phyloP scores from a whole-genome alignment of 2,888 invertebrate species.

The Cheilosia vernalis region DNA sequence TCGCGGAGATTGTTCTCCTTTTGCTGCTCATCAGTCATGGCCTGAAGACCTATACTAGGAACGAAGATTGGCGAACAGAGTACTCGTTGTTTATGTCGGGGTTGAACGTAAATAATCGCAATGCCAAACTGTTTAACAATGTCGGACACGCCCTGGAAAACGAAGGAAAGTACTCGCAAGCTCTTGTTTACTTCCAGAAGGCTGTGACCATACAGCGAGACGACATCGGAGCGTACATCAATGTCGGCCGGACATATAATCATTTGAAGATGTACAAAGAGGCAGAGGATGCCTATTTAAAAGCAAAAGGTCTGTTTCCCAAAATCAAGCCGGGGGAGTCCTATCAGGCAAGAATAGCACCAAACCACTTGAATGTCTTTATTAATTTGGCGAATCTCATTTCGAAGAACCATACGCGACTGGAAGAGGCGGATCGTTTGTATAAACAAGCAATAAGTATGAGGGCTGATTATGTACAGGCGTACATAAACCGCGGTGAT shows the following conservation, averaged over 20 bases:
- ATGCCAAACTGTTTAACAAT: constrained; percentile 98
- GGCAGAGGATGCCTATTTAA: constrained; percentile 96
- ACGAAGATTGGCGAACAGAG: constrained; percentile 97
- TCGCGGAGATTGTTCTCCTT: constrained; percentile 83
- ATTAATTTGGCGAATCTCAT: constrained; percentile 97
- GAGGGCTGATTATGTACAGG: constrained; percentile 95
- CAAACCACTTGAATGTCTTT: constrained; percentile 97
- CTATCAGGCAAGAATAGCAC: constrained; percentile 97
- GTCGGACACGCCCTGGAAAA: constrained; percentile 97
- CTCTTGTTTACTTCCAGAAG: constrained; percentile 94
- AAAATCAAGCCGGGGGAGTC: constrained; percentile 96
- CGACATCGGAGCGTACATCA: constrained; percentile 98
- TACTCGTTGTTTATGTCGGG: constrained; percentile 97
- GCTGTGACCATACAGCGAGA: constrained; percentile 97
- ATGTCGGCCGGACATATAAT: constrained; percentile 97
- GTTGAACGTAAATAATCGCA: constrained; percentile 90
- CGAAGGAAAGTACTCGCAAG: constrained; percentile 88
- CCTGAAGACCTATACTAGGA: constrained; percentile 93
- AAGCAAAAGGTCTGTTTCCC: constrained; percentile 94
- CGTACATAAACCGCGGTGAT: constrained; percentile 98
- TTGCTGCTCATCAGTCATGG: constrained; percentile 91
- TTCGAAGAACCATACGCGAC: constrained; percentile 94
- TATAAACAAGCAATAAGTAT: constrained; percentile 98
- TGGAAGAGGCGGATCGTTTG: constrained; percentile 96
- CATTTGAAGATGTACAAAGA: constrained; percentile 93